These are phyloP conservation scores for Sebastes kiyomatsui DNA, from an alignment of 2,797 vertebrate species.

Conservation along the genomic window DNA sequence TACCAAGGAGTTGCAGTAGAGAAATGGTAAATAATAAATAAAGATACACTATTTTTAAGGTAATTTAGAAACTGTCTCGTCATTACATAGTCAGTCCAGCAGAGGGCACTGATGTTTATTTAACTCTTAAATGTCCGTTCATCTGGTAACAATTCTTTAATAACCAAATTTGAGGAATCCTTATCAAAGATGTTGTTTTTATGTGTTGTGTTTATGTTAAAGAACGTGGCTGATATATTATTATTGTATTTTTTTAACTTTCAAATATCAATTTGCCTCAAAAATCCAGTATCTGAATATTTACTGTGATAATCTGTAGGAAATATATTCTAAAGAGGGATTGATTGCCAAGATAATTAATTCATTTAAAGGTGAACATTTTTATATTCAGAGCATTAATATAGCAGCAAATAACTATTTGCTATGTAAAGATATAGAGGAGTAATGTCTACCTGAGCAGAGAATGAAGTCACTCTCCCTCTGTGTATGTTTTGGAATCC, in stretches of 20 bases:
- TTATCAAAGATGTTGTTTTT: not conserved
- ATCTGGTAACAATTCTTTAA: not conserved
- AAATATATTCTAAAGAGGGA: not conserved
- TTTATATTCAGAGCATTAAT: too few relatives aligned
- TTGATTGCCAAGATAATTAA: not conserved
- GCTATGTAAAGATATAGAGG: too few relatives aligned
- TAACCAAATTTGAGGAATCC: not conserved
- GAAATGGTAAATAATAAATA: not conserved
- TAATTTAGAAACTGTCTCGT: not conserved
- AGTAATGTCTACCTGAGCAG: too few relatives aligned
- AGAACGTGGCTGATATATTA: not conserved
- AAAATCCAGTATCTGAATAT: not conserved
- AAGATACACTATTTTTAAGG: not conserved
- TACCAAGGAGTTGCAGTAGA: not conserved
- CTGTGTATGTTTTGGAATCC: too few relatives aligned
- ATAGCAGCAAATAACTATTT: too few relatives aligned
- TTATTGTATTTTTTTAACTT: not conserved
- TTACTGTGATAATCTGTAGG: not conserved
- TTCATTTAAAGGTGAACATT: accelerated
- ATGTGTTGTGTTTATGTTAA: not conserved
- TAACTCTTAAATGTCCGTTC: not conserved
- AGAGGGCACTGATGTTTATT: slow-evolving; percentile 8
- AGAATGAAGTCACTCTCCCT: too few relatives aligned
- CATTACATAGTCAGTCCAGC: not conserved
- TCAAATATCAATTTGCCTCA: not conserved